A percentile compares a stretch with the other conserved stretches of the same genome.
Evolutionary conservation across 2,888 invertebrate species (phyloP).

Genomic region (Willowsia nigromaculata): DNA sequence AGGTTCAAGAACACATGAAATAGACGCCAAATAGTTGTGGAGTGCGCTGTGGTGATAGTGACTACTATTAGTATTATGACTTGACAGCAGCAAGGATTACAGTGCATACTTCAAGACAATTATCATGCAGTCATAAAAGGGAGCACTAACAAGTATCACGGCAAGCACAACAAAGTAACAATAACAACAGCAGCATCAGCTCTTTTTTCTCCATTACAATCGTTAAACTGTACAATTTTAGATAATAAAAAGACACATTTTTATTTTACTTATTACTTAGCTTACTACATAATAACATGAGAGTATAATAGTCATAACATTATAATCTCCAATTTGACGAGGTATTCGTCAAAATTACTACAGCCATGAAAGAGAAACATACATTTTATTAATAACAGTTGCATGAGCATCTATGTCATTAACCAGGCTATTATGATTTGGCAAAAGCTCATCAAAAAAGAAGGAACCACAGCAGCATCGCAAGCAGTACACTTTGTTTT

Average conservation of each 20-base stretch:
- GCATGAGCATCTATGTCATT: slow-evolving; percentile 67
- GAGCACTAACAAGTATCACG: slow-evolving; percentile 44
- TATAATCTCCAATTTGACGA: slow-evolving; percentile 10
- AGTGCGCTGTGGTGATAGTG: not conserved
- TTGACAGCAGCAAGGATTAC: not conserved
- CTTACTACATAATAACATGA: not conserved
- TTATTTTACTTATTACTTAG: not conserved
- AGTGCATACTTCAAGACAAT: not conserved
- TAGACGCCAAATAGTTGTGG: not conserved
- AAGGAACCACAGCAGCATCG: not conserved
- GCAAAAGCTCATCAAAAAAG: slow-evolving; percentile 45
- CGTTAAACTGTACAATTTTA: not conserved
- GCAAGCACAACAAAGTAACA: not conserved
- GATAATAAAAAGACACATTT: not conserved
- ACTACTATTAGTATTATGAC: slow-evolving; percentile 35
- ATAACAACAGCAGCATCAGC: not conserved
- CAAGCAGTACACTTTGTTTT: slow-evolving; percentile 13
- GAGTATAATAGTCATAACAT: not conserved
- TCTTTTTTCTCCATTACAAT: slow-evolving; percentile 5
- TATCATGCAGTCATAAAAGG: slow-evolving; percentile 21
- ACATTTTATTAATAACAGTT: slow-evolving; percentile 66
- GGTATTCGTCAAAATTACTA: slow-evolving; percentile 22
- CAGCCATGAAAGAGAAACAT: slow-evolving; percentile 10
- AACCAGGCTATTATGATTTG: slow-evolving; percentile 53
- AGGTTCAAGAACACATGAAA: not conserved